Evolutionary conservation across 2,888 invertebrate genomes (phyloP).

Genomic region (Acronicta alni): DNA sequence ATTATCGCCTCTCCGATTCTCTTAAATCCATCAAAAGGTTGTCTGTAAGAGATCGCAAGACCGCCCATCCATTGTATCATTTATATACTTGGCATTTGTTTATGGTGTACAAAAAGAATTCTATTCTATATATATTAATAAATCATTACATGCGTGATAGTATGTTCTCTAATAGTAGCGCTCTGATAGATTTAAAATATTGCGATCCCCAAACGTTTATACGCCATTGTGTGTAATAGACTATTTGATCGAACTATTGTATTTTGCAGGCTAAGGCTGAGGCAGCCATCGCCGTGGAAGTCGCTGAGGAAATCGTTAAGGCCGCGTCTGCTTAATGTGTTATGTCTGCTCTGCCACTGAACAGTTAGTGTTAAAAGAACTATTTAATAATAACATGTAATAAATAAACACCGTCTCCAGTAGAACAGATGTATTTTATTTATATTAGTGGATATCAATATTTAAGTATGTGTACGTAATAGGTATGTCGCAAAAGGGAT

Average conservation of each 20-base stretch:
- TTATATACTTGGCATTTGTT: no score
- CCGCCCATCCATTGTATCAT: no score
- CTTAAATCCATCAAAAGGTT: no score
- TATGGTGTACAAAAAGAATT: no score
- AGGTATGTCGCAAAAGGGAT: background rate
- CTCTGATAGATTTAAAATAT: background rate
- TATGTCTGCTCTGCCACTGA: constrained; percentile 35
- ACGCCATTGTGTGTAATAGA: background rate
- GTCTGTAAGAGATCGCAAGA: no score
- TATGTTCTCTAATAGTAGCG: no score
- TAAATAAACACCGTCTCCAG: constrained; percentile 74
- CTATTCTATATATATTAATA: no score
- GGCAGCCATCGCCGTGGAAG: constrained; percentile 97
- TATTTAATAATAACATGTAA: constrained; percentile 69
- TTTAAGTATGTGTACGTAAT: constrained; percentile 12
- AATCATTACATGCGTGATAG: no score
- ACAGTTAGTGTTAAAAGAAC: constrained; percentile 76
- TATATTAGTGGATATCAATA: constrained; percentile 7
- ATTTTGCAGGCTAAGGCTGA: constrained; percentile 93
- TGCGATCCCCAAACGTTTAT: background rate
- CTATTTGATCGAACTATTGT: constrained; percentile 4
- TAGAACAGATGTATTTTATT: constrained; percentile 63
- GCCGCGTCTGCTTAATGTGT: constrained; percentile 89
- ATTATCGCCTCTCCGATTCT: no score
- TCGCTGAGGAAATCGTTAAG: constrained; percentile 97